Base-by-base conservation (phyloP, 2,888 invertebrate genomes). In the Ferrisia virgata region DNA sequence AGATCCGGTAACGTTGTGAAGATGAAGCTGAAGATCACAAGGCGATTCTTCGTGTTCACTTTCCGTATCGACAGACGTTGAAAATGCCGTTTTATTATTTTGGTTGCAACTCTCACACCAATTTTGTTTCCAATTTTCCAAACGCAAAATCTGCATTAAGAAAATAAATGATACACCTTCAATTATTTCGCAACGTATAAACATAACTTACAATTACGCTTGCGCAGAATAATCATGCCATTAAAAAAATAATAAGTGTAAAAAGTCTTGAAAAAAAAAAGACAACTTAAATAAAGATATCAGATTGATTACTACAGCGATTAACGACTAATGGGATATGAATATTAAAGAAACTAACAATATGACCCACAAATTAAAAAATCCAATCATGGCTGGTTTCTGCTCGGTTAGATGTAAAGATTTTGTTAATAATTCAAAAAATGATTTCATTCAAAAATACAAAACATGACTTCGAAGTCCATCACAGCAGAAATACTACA, bases 101-200 rank as follows among this genome's bases (percentile, higher is more conserved):
- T 22, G 86, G 11, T 87, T 87, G 85, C 87, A 87, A n/a, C 87
- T 87, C 80, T 88, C 88, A 69, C 88, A 88, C 88, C 88, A 88
- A 28, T 88, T 88, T 85, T 89, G 88, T 86, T 89, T 91, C 91
- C 92, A 92, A 85, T 91, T 91, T 88, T 93, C 93, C 89, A 94
- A 89, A 89, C 93, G 93, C 92, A 93, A 92, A 91, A 94, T 92
- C 94, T 94, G 89, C 11, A 86, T 36, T 22, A 22, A 47, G 18
- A 47, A 47, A 47, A 36, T 6, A 36, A 36, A 8, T 36, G 8
- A 36, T 36, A 36, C 36, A 8, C 8, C 36, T 6, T n/a, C 8
- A 6, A 53, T 53, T 53, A 53, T 2, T 47, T 18, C 0, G 6
- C 5, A 53, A 22, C n/a, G n/a, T n/a, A n/a, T n/a, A n/a, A n/a